A percentile compares a stretch with the other conserved stretches of the same genome.
Conservation (phyloP, 1,140 invertebrate genomes). For the Aplysia californica region DNA sequence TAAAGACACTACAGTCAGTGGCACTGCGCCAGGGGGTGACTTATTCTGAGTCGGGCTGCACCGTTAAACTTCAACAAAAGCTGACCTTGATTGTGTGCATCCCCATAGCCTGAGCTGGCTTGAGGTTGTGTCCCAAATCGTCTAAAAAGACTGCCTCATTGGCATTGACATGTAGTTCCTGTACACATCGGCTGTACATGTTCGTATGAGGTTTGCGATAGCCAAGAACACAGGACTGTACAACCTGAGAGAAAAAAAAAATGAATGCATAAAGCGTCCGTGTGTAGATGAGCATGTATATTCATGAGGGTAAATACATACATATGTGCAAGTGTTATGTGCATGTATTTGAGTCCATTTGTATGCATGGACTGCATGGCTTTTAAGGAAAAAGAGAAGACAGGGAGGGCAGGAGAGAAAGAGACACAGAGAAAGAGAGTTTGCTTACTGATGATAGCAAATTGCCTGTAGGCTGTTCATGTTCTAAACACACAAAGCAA, state of each 20-base stretch:
- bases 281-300: background rate
- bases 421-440: background rate
- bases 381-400: background rate
- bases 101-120: constrained; percentile 62
- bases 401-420: background rate
- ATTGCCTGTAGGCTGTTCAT: no score
- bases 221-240: constrained; percentile 66
- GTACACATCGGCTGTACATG: constrained; percentile 61
- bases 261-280: background rate
- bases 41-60: no score
- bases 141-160: constrained; percentile 66
- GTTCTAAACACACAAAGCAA: no score
- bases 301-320: background rate
- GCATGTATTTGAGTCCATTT: background rate
- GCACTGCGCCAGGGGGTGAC: no score
- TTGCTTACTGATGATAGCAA: no score
- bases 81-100: constrained; percentile 67
- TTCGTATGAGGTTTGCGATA: constrained; percentile 63
- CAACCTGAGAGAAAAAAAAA: constrained; percentile 44
- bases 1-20: no score
- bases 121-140: constrained; percentile 67
- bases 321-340: background rate
- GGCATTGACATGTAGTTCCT: constrained; percentile 54
- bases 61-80: no score
- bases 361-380: background rate